These are phyloP conservation scores for Hylaea fasciaria DNA, from an alignment of 2,888 invertebrate genomes.

Conservation along the genomic window DNA sequence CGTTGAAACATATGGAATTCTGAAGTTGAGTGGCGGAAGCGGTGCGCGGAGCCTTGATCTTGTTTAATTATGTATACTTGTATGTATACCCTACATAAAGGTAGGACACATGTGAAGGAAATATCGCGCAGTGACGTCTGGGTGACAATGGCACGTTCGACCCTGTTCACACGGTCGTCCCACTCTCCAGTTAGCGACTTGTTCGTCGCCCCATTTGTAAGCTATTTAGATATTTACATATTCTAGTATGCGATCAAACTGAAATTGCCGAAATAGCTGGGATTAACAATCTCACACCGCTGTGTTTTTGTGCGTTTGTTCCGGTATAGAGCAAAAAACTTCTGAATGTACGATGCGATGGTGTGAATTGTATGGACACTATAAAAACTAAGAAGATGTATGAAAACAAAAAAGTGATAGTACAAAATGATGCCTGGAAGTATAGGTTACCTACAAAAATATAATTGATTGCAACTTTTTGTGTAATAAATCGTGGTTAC, in stretches of 20 bases:
- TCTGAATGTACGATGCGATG: not conserved
- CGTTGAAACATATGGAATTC: constrained; percentile 58
- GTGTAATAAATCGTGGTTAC: no score
- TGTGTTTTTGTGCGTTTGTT: not conserved
- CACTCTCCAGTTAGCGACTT: constrained; percentile 76
- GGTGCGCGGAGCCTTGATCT: constrained; percentile 75
- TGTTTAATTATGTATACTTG: constrained; percentile 49
- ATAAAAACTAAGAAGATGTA: not conserved
- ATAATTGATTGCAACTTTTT: no score
- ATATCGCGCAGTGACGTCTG: constrained; percentile 64
- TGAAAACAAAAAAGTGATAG: not conserved
- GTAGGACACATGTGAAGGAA: constrained; percentile 56
- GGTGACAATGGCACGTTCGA: constrained; percentile 75
- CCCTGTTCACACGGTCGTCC: constrained; percentile 79
- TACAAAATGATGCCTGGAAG: not conserved
- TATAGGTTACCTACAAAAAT: constrained; percentile 3
- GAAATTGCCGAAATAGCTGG: constrained; percentile 13
- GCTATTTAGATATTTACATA: constrained; percentile 55
- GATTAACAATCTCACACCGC: not conserved
- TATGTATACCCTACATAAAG: constrained; percentile 34
- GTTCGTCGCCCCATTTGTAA: constrained; percentile 65
- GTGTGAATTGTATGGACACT: constrained; percentile 6
- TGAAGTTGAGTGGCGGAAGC: constrained; percentile 73
- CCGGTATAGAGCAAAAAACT: constrained; percentile 1
- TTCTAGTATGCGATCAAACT: constrained; percentile 36